Evolutionary conservation across 2,888 invertebrate species (phyloP), one percentile per base, ranked within the genome.

Genomic region (Mayetiola destructor): DNA sequence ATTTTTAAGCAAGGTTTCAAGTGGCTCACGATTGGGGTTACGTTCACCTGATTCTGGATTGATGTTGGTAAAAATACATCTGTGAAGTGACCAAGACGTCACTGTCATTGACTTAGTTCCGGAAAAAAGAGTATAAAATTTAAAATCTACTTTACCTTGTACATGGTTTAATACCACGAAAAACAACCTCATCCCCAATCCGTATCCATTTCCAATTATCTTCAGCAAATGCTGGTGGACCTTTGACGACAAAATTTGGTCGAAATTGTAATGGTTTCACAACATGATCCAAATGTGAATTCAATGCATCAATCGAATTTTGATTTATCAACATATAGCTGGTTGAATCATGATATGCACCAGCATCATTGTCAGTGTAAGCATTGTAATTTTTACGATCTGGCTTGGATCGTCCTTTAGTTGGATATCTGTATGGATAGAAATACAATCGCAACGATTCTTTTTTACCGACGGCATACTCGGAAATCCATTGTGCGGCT

Each of bases 131-230:
- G 6, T 40, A 16, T 10, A 6, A 8, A n/a, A 16, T n/a, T 14
- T 40, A 10, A 40, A 40, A 32, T 5, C 5, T 4, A 18, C 10
- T 27, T 30, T 23, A 36, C 30, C 40, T 27, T 36, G 35, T 35
- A 68, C 71, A 68, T 10, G 68, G 59, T 64, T 56, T 66, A 54
- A 61, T 68, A 21, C 61, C 60, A 9, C 66, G 62, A 20, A 68
- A 68, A 1, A 66, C 55, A 0, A 64, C 61, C 0, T 65, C 59
- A 1, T 64, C 57, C 9, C 84, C 84, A 57, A 87, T 81, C 67
- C 79, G 81, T 4, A 86, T 67, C 73, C 80, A 86, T 57, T 79
- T 77, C 84, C 85, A 87, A 6, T 73, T 68, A 63, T 87, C 86
- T 68, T 87, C 85, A 2, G 77, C 82, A 63, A 77, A 81, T 0